Evolutionary conservation across 2,888 invertebrate genomes (phyloP), one percentile per base, ranked within the genome.

Genomic region (Thumatha senex): DNA sequence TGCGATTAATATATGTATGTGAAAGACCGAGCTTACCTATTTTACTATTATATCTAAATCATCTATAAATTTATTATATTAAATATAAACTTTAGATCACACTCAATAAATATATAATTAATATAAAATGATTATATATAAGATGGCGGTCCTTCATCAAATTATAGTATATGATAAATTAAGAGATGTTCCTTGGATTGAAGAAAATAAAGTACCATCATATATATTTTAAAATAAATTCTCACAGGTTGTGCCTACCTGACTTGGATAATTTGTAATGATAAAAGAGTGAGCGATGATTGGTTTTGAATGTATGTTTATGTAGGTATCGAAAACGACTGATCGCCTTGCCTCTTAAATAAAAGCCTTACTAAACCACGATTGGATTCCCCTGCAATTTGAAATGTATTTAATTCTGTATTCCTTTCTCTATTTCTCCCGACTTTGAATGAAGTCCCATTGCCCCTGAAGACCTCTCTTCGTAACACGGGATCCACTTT

Each of bases 281-380:
- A 40, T 51, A 60, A 24, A 24, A 2, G 67, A 61, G 58, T 64
- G 67, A 63, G 56, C 60, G 61, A 58, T 15, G 51, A 61, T 66
- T 62, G 68, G 65, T 59, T 60, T 61, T 64, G 60, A 64, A 56
- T 65, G 64, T 54, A 54, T 67, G 61, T 58, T 68, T 71, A 70
- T 61, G 39, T 61, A 70, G 66, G 39, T 61, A 54, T 60, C 63
- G 60, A 61, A 58, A 70, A 63, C 60, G 73, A 74, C 72, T 74
- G 71, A 74, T 65, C 60, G 68, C 68, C 66, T 51, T 9, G 56
- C 63, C 63, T 61, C 56, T 67, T 35, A 24, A 4, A 24, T 24
- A 24, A 24, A 24, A 24, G 18, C 5, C 18, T 4, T 24, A 24
- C n/a, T n/a, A n/a, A n/a, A n/a, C n/a, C n/a, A n/a, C n/a, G n/a